phyloP scores from a whole-genome alignment of 1,140 invertebrate species.

The Plutomurus gul region DNA sequence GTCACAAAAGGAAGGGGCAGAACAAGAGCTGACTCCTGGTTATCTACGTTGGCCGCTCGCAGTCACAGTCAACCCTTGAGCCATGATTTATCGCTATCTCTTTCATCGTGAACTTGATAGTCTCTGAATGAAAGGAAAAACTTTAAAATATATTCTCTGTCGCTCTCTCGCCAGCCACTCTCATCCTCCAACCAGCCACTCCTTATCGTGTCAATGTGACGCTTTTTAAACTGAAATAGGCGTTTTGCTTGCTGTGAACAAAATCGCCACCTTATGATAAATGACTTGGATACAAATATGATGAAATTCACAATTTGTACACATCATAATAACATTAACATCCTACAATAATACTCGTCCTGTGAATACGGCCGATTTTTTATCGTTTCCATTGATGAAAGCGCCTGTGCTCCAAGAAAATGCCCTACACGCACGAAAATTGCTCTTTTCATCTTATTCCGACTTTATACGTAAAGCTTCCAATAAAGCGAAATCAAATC shows the following conservation, averaged over 20 bases:
- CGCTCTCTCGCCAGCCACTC: no score
- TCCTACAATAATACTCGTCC: background rate
- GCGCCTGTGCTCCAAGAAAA: no score
- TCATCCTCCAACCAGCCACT: no score
- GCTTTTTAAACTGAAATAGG: slow-evolving; percentile 15
- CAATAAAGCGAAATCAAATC: no score
- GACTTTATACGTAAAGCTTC: no score
- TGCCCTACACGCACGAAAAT: no score
- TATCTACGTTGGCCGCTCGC: background rate
- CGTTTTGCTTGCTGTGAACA: slow-evolving; percentile 23
- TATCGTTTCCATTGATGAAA: no score
- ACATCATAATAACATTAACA: background rate
- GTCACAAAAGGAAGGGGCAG: background rate
- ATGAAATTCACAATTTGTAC: background rate
- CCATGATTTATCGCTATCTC: slow-evolving; percentile 12
- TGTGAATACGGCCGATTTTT: no score
- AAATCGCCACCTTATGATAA: slow-evolving; percentile 12
- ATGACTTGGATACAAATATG: background rate
- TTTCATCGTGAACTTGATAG: background rate
- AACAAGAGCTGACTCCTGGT: background rate
- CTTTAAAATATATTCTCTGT: slow-evolving; percentile 10
- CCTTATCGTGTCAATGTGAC: background rate
- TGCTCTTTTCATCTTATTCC: no score
- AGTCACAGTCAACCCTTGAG: background rate
- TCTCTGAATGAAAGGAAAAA: slow-evolving; percentile 6